These are phyloP conservation scores for Brassicogethes aeneus DNA, from an alignment of 2,888 invertebrate species.

Conservation along the genomic window DNA sequence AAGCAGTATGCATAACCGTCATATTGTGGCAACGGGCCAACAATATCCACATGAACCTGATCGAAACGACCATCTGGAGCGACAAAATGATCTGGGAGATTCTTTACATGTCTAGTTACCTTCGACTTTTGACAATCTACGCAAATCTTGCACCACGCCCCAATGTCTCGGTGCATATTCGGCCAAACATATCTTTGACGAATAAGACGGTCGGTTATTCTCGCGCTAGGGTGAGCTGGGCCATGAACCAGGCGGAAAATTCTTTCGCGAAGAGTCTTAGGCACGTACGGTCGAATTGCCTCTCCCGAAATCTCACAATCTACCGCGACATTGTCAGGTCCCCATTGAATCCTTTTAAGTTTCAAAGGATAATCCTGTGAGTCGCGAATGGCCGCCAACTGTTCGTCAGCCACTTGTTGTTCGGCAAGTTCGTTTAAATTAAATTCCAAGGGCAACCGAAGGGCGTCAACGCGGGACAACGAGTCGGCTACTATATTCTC, in stretches of 20 bases:
- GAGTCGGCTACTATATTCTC: too few species aligned
- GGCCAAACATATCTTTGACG: constrained; percentile 11
- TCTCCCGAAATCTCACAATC: constrained; percentile 9
- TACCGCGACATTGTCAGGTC: constrained; percentile 6
- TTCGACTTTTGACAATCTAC: constrained; percentile 28
- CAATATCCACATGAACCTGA: too few species aligned
- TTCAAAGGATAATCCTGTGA: constrained; percentile 2
- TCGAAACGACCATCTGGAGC: too few species aligned
- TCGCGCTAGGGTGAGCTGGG: constrained; percentile 8
- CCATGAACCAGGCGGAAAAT: constrained; percentile 5
- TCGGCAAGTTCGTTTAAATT: too few species aligned
- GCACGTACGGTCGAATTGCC: constrained; percentile 8
- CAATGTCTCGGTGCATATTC: constrained; percentile 9
- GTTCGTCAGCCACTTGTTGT: constrained; percentile 1
- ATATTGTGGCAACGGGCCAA: too few species aligned
- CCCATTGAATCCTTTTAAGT: constrained; percentile 6
- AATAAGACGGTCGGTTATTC: constrained; percentile 1
- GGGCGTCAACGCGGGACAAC: too few species aligned
- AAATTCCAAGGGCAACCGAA: too few species aligned
- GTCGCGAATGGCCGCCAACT: background rate
- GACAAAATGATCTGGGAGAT: too few species aligned
- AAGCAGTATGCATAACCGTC: too few species aligned
- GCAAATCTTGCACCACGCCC: constrained; percentile 7
- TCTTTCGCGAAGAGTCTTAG: too few species aligned
- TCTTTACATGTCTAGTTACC: constrained; percentile 22